Conservation (phyloP, 2,888 invertebrate genomes). For the Hirtodrosophila cameraria region DNA sequence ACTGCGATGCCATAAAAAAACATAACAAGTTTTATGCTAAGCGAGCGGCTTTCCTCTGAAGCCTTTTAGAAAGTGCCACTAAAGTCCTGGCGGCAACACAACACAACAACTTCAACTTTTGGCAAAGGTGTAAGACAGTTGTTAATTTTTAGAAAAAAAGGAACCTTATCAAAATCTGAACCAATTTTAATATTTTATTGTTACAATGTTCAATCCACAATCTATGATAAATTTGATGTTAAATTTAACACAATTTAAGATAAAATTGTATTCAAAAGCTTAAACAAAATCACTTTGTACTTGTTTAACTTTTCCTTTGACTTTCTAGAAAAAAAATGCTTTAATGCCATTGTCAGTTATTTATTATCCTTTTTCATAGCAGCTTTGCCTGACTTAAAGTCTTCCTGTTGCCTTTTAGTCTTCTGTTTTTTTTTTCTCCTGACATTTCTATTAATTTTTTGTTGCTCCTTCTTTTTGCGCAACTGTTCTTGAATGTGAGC, state of each 20-base stretch:
- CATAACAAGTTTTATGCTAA: conserved; percentile 22
- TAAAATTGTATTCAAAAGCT: too few relatives aligned
- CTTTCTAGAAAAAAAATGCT: not conserved
- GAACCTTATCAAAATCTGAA: too few relatives aligned
- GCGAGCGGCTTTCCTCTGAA: conserved; percentile 37
- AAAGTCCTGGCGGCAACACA: conserved; percentile 5
- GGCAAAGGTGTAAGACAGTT: conserved; percentile 23
- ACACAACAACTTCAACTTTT: conserved; percentile 1
- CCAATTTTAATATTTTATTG: too few relatives aligned
- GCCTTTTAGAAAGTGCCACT: conserved; percentile 21
- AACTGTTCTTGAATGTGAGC: not conserved
- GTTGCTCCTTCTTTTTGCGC: conserved; percentile 1
- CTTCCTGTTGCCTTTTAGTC: conserved; percentile 22
- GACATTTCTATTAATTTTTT: conserved; percentile 3
- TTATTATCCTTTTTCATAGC: conserved; percentile 3
- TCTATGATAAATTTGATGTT: too few relatives aligned
- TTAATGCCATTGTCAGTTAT: conserved; percentile 22
- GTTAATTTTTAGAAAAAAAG: too few relatives aligned
- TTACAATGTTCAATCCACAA: too few relatives aligned
- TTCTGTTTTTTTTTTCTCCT: conserved; percentile 4
- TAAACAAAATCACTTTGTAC: not conserved
- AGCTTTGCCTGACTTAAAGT: conserved; percentile 17
- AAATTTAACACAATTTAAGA: too few relatives aligned
- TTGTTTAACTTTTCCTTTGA: conserved; percentile 9
- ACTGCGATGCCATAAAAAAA: conserved; percentile 13